Conservation (phyloP, 2,797 vertebrate genomes). For the Pipistrellus nathusii region DNA sequence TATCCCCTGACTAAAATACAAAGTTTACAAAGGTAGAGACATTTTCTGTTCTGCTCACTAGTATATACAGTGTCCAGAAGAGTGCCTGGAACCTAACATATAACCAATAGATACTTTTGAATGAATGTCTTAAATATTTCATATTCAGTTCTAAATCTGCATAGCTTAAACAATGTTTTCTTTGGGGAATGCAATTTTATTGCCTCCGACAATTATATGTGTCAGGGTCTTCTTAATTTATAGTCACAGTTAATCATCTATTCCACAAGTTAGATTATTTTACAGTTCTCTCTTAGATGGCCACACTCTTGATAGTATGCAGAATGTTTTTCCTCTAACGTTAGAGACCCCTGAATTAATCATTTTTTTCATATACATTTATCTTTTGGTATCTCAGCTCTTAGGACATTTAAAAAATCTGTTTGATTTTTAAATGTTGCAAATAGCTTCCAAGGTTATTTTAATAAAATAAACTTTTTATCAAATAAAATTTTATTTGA, state of each 20-base stretch:
- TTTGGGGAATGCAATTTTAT: neutral
- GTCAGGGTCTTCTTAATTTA: neutral
- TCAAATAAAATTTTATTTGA: constrained; percentile 3
- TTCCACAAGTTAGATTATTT: neutral
- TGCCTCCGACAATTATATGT: neutral
- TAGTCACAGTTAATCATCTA: neutral
- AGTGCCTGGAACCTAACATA: neutral
- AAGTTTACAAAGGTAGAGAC: neutral
- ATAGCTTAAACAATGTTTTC: neutral
- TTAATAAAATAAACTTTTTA: neutral
- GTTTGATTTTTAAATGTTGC: neutral
- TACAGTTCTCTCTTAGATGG: neutral
- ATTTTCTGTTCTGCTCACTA: neutral
- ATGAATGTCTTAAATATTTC: neutral
- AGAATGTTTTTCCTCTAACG: constrained; percentile 6
- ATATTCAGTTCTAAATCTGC: constrained; percentile 21
- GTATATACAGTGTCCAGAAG: neutral
- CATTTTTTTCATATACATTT: neutral
- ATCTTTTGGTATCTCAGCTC: neutral
- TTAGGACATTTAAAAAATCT: constrained; percentile 16
- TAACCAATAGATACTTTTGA: neutral
- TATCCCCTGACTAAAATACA: neutral
- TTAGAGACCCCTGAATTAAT: neutral
- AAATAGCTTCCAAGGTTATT: neutral
- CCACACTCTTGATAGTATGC: neutral